Evolutionary conservation across 2,113 vertebrate species (phyloP).

Genomic region (Drymodes brunneopygia): DNA sequence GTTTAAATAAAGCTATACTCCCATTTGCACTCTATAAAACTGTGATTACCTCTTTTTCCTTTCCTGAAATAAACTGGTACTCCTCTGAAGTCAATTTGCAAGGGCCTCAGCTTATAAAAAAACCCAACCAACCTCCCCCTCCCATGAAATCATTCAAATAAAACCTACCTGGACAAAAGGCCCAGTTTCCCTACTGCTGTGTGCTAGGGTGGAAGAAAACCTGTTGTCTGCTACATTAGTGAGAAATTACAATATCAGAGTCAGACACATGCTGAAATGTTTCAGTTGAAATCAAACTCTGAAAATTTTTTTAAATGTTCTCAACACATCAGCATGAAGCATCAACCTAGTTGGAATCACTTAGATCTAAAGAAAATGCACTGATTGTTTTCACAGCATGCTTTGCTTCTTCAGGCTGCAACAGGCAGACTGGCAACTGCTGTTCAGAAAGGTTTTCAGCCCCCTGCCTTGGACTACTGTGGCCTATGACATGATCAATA

Average conservation of each 20-base stretch:
- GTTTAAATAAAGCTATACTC: background rate
- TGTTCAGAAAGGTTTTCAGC: conserved; percentile 78
- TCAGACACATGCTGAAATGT: conserved; percentile 65
- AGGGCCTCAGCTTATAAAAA: background rate
- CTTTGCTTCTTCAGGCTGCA: conserved; percentile 73
- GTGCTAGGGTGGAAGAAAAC: conserved; percentile 35
- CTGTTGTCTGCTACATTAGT: conserved; percentile 50
- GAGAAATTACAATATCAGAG: conserved; percentile 69
- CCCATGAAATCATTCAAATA: background rate
- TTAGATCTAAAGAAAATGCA: conserved; percentile 87
- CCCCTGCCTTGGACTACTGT: conserved; percentile 75
- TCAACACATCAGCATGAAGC: conserved; percentile 84
- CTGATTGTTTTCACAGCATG: conserved; percentile 91
- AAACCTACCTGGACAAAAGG: conserved; percentile 50
- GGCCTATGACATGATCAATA: conserved; percentile 83
- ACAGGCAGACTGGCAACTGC: conserved; percentile 66
- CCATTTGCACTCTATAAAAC: background rate
- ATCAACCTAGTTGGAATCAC: conserved; percentile 84
- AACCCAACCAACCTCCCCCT: background rate
- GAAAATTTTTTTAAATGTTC: conserved; percentile 83
- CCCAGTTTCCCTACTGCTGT: conserved; percentile 27
- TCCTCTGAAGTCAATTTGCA: background rate
- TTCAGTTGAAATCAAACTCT: conserved; percentile 76
- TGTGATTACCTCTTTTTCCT: background rate
- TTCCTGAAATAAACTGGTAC: background rate